These are phyloP conservation scores for Rhinogobius similis DNA, from an alignment of 2,113 vertebrate species.

Conservation along the genomic window DNA sequence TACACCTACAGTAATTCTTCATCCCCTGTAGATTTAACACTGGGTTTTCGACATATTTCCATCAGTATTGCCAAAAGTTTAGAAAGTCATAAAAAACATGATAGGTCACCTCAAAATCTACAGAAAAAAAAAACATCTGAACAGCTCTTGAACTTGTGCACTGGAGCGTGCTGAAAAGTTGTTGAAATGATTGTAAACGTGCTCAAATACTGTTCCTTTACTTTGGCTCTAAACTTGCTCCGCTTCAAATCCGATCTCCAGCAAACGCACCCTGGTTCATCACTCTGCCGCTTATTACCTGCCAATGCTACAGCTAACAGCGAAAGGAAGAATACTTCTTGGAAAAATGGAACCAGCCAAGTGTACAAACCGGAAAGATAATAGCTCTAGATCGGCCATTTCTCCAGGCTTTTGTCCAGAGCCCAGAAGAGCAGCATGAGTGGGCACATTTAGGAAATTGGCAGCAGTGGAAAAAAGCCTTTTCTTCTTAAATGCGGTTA, in stretches of 20 bases:
- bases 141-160: neutral
- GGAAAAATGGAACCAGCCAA: neutral
- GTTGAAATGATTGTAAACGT: neutral
- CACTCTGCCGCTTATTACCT: conserved; percentile 21
- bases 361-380: conserved; percentile 28
- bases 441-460: conserved; percentile 38
- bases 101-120: too few species aligned
- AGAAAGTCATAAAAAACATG: too few species aligned
- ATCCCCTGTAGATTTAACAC: too few species aligned
- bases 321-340: conserved; percentile 27
- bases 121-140: too few species aligned
- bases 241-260: conserved; percentile 1
- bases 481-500: conserved; percentile 8
- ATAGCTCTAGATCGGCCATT: conserved; percentile 41
- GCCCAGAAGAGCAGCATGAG: conserved; percentile 13
- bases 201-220: neutral
- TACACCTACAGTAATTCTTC: too few species aligned
- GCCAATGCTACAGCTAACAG: conserved; percentile 32
- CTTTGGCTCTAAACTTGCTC: neutral
- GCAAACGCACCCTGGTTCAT: conserved; percentile 8
- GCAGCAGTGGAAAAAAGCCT: conserved; percentile 28
- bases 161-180: neutral
- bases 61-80: too few species aligned
- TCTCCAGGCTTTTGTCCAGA: conserved; percentile 15
- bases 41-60: too few species aligned